These are phyloP conservation scores for Nibea coibor DNA, from an alignment of 2,113 vertebrate genomes.

Conservation along the genomic window DNA sequence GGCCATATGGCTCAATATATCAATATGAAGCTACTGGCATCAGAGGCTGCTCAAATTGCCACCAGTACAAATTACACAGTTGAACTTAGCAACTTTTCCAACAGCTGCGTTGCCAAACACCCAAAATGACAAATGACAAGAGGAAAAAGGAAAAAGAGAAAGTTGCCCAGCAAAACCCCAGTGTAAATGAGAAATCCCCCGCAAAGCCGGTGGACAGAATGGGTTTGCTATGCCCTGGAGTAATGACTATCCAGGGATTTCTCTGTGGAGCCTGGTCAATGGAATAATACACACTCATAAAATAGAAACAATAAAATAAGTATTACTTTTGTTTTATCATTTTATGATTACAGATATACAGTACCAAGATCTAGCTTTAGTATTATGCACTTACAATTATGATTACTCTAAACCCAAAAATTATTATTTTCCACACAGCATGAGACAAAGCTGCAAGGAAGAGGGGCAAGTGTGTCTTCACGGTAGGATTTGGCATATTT, in stretches of 20 bases:
- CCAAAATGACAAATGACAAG: slow-evolving; percentile 11
- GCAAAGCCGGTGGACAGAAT: slow-evolving; percentile 72
- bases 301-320: neutral
- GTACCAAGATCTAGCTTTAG: neutral
- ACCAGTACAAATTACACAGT: slow-evolving; percentile 61
- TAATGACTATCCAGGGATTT: slow-evolving; percentile 57
- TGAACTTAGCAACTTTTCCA: slow-evolving; percentile 41
- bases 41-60: slow-evolving; percentile 56
- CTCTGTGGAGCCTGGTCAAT: slow-evolving; percentile 15
- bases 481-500: neutral
- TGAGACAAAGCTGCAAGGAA: neutral
- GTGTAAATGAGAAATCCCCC: slow-evolving; percentile 57
- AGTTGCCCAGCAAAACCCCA: slow-evolving; percentile 15
- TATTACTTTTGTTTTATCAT: slow-evolving; percentile 14
- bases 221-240: slow-evolving; percentile 54
- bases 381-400: neutral
- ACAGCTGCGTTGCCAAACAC: slow-evolving; percentile 67
- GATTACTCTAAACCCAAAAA: neutral
- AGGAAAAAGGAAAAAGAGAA: slow-evolving; percentile 7
- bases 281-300: slow-evolving; percentile 26
- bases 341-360: slow-evolving; percentile 7
- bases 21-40: slow-evolving; percentile 37
- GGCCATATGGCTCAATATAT: slow-evolving; percentile 58
- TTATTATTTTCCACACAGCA: neutral
- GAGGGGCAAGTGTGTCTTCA: slow-evolving; percentile 4